Percentiles rank a stretch among this genome's conserved stretches.
Conservation (phyloP, 2,113 vertebrate species). For the Cebus imitator region DNA sequence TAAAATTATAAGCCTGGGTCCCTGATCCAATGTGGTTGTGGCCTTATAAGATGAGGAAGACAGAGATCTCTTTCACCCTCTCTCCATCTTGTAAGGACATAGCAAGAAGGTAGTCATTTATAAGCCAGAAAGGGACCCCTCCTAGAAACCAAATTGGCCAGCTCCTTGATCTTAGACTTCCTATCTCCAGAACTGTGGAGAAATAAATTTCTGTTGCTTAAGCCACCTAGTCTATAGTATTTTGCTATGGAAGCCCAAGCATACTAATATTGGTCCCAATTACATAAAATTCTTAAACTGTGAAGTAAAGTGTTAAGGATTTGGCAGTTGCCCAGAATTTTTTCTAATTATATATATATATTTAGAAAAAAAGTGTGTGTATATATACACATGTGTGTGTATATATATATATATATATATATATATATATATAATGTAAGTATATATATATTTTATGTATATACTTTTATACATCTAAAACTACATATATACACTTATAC, state of each 20-base stretch:
- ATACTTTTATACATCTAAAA: too few relatives aligned
- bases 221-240: background rate
- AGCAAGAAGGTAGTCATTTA: background rate
- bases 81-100: background rate
- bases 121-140: background rate
- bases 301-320: background rate
- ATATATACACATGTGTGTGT: too few relatives aligned
- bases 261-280: background rate
- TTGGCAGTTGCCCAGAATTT: background rate
- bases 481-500: too few relatives aligned
- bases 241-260: background rate
- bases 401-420: too few relatives aligned
- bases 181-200: background rate
- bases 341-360: background rate
- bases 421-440: too few relatives aligned
- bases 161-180: background rate
- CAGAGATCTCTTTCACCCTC: background rate
- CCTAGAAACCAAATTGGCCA: background rate
- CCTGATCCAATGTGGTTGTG: background rate
- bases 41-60: background rate
- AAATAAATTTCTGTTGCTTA: background rate
- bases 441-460: too few relatives aligned
- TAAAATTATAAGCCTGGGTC: background rate
- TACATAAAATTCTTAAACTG: slow-evolving; percentile 32
- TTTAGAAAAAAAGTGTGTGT: too few relatives aligned